These are phyloP conservation scores for Macaria liturata DNA, from an alignment of 2,888 invertebrate genomes.

Conservation along the genomic window DNA sequence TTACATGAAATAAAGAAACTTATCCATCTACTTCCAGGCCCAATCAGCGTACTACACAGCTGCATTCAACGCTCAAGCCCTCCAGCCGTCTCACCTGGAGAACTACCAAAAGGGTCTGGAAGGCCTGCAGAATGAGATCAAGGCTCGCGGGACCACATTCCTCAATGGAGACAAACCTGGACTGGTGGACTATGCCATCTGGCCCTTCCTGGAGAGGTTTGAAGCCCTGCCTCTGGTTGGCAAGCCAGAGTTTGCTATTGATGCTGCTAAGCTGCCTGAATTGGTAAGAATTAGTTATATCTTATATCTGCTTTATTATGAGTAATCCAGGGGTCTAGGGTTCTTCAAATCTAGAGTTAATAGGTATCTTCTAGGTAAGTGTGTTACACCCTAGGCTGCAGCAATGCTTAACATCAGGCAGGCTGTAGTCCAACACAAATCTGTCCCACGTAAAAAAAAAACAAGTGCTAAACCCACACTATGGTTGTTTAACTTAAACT, in stretches of 20 bases:
- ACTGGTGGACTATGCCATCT: constrained; percentile 91
- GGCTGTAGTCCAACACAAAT: no score
- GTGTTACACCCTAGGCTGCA: no score
- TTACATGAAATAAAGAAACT: no score
- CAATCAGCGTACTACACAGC: constrained; percentile 82
- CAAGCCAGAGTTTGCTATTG: constrained; percentile 85
- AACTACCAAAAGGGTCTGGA: constrained; percentile 84
- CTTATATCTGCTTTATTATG: no score
- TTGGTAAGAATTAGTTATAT: constrained; percentile 78
- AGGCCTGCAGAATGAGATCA: constrained; percentile 86
- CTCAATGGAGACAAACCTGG: constrained; percentile 88
- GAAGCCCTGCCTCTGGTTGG: constrained; percentile 82
- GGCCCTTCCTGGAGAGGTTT: constrained; percentile 91
- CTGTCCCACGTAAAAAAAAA: no score
- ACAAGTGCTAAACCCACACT: no score
- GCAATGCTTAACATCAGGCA: no score
- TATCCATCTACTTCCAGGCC: constrained; percentile 55
- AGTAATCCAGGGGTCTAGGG: no score
- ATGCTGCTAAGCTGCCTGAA: constrained; percentile 84
- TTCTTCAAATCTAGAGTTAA: no score
- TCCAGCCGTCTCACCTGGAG: constrained; percentile 69
- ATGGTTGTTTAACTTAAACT: no score
- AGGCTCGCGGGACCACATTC: constrained; percentile 84
- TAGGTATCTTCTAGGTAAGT: no score
- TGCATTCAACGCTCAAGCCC: constrained; percentile 62